Evolutionary conservation across 2,888 invertebrate genomes (phyloP), one percentile per base, ranked within the genome.

Genomic region (Temnothorax ravouxi): DNA sequence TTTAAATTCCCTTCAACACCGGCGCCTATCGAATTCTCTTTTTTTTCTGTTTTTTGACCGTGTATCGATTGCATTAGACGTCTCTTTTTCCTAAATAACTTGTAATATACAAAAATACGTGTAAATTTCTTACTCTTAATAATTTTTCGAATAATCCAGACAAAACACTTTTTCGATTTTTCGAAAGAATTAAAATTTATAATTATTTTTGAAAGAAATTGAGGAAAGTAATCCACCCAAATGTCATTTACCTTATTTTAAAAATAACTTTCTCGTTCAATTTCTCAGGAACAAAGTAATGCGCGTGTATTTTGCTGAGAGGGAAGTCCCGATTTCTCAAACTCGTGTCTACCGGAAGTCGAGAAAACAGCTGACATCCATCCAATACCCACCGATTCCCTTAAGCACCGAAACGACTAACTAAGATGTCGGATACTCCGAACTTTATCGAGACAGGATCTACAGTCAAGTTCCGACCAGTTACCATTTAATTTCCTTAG

Each of bases 371-470:
- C 79, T 80, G 79, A 83, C 64, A 29, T 25, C 29, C 56, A n/a
- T 9, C 59, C 18, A 54, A 47, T 71, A 29, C 29, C 44, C 29
- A 50, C 38, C 67, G 54, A 75, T 79, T 84, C 62, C 25, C 52
- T 71, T 52, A 59, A 80, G 59, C 72, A 72, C 59, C 61, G 75
- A 82, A 74, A 47, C 47, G 71, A 50, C 85, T 85, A 83, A 85
- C 83, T 83, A 66, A 85, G 85, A 85, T 38, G 83, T 85, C 59
- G 77, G 21, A 52, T 69, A 21, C 54, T 18, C 34, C 44, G 69
- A 61, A 66, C 64, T 83, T 85, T 85, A 85, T 85, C 85, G 72
- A 34, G 66, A 76, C 77, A 83, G 64, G 66, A 85, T 85, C 85
- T 85, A 71, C 79, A 11, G 38, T 21, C 79, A 71, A 38, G 67